Evolutionary conservation across 2,888 invertebrate species (phyloP).

Genomic region (Willowsia nigromaculata): DNA sequence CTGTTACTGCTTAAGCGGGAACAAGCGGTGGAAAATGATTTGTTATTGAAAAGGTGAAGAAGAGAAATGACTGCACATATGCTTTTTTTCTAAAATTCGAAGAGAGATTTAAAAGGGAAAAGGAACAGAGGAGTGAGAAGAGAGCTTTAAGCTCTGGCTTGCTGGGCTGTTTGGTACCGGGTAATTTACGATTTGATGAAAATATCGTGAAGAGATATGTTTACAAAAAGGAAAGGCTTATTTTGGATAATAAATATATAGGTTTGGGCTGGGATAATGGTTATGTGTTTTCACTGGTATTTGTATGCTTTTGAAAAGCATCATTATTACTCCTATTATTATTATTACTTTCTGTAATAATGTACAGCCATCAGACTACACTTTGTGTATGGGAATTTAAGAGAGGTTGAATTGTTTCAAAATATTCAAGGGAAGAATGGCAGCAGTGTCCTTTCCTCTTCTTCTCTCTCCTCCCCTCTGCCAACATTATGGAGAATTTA

Average conservation of each 20-base stretch:
- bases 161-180: constrained; percentile 4
- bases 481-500: constrained; percentile 63
- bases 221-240: constrained; percentile 47
- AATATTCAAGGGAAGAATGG: constrained; percentile 50
- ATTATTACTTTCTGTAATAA: not conserved
- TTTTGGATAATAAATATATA: not conserved
- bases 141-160: not conserved
- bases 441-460: constrained; percentile 54
- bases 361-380: not conserved
- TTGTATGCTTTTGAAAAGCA: not conserved
- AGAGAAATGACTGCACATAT: constrained; percentile 48
- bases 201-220: constrained; percentile 56
- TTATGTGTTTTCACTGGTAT: not conserved
- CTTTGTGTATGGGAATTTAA: constrained; percentile 61
- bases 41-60: constrained; percentile 57
- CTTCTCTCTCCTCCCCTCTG: constrained; percentile 52
- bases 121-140: not conserved
- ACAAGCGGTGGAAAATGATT: constrained; percentile 60
- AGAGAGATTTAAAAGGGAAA: not conserved
- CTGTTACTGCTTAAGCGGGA: too few relatives aligned
- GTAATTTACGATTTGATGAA: constrained; percentile 70
- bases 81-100: constrained; percentile 17
- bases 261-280: not conserved
- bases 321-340: not conserved
- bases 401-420: constrained; percentile 69